Evolutionary conservation across 2,113 vertebrate species (phyloP).

Genomic region (Tapirus terrestris): DNA sequence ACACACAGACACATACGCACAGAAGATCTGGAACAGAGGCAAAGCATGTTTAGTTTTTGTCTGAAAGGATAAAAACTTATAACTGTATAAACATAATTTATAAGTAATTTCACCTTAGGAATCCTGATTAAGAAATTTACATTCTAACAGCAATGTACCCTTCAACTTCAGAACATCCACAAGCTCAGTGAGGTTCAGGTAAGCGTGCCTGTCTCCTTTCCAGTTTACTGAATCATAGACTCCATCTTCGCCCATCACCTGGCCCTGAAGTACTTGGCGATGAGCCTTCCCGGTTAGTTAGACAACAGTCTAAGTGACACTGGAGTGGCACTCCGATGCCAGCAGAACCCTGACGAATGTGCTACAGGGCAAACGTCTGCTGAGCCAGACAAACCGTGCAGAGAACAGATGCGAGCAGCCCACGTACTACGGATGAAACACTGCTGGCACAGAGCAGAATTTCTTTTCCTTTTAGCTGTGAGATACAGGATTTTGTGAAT

Average conservation of each 20-base stretch:
- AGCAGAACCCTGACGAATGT: background rate
- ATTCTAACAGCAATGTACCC: background rate
- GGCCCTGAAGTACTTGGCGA: background rate
- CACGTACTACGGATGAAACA: rapidly evolving
- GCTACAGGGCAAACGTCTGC: background rate
- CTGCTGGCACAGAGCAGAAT: background rate
- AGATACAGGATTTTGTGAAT: background rate
- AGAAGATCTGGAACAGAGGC: background rate
- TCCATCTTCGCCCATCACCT: background rate
- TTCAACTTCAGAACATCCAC: background rate
- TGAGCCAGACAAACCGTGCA: background rate
- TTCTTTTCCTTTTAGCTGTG: rapidly evolving
- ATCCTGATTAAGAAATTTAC: background rate
- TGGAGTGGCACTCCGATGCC: background rate
- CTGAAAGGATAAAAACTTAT: background rate
- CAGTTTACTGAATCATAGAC: rapidly evolving
- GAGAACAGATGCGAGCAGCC: background rate
- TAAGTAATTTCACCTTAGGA: background rate
- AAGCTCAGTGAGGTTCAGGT: too few relatives aligned
- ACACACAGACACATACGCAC: background rate
- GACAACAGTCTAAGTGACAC: background rate
- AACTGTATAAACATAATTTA: background rate
- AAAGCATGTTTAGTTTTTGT: background rate
- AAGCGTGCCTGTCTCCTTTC: background rate
- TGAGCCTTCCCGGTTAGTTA: background rate